These are phyloP conservation scores for Penaeus japonicus DNA, from an alignment of 1,140 invertebrate genomes.

Conservation along the genomic window DNA sequence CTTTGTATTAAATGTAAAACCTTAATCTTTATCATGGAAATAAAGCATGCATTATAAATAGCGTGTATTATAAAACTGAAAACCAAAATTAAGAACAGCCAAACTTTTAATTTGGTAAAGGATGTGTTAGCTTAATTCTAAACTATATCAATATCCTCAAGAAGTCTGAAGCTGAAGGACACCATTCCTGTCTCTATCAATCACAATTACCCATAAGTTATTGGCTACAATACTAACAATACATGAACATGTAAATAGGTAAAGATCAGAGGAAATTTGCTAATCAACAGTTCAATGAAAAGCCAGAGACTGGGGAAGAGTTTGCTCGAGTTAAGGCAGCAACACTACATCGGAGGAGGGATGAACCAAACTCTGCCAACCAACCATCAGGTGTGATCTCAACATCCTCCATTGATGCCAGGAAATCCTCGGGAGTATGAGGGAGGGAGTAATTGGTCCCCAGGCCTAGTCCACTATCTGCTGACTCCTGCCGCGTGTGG, in stretches of 20 bases:
- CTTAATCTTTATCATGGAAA: too few relatives aligned
- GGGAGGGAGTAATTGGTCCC: constrained; percentile 82
- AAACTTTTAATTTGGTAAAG: too few relatives aligned
- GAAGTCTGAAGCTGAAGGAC: too few relatives aligned
- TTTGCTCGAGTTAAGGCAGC: constrained; percentile 16
- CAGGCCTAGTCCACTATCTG: constrained; percentile 90
- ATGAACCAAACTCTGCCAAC: constrained; percentile 45
- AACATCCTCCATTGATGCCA: constrained; percentile 82
- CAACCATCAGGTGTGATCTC: constrained; percentile 58
- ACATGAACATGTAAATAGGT: neutral
- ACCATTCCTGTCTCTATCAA: too few relatives aligned
- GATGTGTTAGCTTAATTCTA: too few relatives aligned
- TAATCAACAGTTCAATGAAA: neutral
- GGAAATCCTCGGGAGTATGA: constrained; percentile 91
- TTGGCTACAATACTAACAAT: too few relatives aligned
- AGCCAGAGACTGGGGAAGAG: constrained; percentile 16
- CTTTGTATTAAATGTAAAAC: too few relatives aligned
- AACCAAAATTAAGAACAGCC: too few relatives aligned
- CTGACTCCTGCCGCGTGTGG: constrained; percentile 90
- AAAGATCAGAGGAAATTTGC: neutral
- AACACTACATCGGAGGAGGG: neutral
- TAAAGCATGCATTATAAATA: too few relatives aligned
- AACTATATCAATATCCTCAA: too few relatives aligned
- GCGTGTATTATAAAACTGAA: too few relatives aligned
- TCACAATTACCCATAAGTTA: too few relatives aligned